A percentile compares a stretch with the other conserved stretches of the same genome.
Evolutionary conservation across 2,113 vertebrate species (phyloP).

Genomic region (Pogonocichla stellata): DNA sequence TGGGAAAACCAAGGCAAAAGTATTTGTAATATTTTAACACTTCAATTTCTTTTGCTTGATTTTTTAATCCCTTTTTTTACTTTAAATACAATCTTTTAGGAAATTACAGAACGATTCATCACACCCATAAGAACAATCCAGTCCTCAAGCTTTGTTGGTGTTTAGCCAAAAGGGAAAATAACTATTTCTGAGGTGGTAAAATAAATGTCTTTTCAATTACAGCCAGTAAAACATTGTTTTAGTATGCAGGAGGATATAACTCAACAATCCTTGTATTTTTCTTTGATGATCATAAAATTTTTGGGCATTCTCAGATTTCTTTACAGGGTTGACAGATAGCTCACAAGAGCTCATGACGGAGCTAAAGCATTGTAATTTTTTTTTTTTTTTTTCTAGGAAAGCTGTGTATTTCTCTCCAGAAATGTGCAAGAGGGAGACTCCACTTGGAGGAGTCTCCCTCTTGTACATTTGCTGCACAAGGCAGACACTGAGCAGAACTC

Average conservation of each 20-base stretch:
- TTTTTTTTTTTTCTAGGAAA: not conserved
- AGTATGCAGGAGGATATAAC: not conserved
- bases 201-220: not conserved
- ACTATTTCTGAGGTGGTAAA: not conserved
- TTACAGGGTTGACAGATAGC: not conserved
- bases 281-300: not conserved
- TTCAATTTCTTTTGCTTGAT: not conserved
- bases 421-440: too few relatives aligned
- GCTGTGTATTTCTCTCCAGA: not conserved
- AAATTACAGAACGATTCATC: not conserved
- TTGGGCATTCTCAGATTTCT: not conserved
- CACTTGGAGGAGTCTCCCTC: not conserved
- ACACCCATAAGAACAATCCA: not conserved
- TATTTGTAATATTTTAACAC: not conserved
- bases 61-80: not conserved
- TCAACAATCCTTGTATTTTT: not conserved
- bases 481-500: not conserved
- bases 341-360: not conserved
- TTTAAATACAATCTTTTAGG: not conserved
- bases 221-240: not conserved
- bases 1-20: not conserved
- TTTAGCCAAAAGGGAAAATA: not conserved
- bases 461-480: not conserved
- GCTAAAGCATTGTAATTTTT: not conserved
- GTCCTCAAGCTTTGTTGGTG: not conserved